phyloP scores from a whole-genome alignment of 1,140 invertebrate species.

The Matsumurasca onukii region DNA sequence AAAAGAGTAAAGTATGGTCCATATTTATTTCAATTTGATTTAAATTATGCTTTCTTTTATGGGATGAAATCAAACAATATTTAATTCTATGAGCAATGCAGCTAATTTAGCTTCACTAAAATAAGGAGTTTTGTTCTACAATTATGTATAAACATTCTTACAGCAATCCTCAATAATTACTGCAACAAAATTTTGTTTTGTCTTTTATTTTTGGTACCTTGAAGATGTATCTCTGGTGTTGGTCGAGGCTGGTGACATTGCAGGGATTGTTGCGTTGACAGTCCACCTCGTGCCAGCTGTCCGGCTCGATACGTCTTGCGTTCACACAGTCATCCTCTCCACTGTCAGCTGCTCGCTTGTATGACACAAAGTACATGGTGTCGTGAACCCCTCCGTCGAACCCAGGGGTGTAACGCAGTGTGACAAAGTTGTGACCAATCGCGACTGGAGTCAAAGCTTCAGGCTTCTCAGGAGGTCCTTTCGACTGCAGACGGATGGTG shows the following conservation, averaged over 20 bases:
- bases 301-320: conserved; percentile 57
- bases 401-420: conserved; percentile 79
- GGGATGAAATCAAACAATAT: no score
- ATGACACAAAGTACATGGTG: conserved; percentile 82
- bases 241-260: conserved; percentile 78
- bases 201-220: no score
- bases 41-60: no score
- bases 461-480: conserved; percentile 82
- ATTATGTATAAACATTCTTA: no score
- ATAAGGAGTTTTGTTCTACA: no score
- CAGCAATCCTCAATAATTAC: no score
- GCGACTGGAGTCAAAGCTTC: conserved; percentile 65
- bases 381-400: conserved; percentile 85
- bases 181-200: no score
- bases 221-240: conserved; percentile 80
- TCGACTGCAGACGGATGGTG: conserved; percentile 76
- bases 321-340: conserved; percentile 43
- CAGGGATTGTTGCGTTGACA: conserved; percentile 84
- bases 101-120: no score
- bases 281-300: conserved; percentile 72
- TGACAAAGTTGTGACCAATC: conserved; percentile 73
- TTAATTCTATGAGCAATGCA: no score
- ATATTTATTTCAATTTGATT: no score
- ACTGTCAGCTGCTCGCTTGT: conserved; percentile 61
- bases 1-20: no score